Evolutionary conservation across 37 sponge, comb jelly and placozoan species (phyloP).

Genomic region (Diacarnus erythraeanus): DNA sequence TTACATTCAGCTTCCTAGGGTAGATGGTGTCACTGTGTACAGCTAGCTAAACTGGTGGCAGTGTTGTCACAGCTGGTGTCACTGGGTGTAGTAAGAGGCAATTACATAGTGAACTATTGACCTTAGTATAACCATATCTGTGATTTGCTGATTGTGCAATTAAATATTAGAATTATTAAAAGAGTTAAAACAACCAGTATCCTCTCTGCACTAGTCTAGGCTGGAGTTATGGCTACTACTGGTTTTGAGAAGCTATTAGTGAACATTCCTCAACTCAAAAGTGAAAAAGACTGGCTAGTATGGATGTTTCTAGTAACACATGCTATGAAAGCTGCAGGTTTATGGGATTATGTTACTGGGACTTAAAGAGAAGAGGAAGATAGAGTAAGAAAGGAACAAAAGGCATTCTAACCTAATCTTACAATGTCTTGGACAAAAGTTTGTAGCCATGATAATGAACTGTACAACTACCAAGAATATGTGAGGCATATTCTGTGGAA

Average conservation of each 20-base stretch:
- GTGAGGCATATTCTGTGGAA: conserved; percentile 24
- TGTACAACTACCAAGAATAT: conserved; percentile 11
- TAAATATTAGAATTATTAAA: too few species aligned
- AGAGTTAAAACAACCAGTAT: not conserved
- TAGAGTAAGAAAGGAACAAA: not conserved
- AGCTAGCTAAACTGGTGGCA: too few species aligned
- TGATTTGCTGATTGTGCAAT: too few species aligned
- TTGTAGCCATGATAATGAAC: conserved; percentile 15
- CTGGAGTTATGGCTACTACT: not conserved
- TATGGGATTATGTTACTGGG: conserved; percentile 12
- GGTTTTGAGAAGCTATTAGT: conserved; percentile 5
- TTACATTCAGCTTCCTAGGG: too few species aligned
- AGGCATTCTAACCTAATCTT: conserved; percentile 28
- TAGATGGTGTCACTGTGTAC: too few species aligned
- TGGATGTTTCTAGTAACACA: conserved; percentile 14
- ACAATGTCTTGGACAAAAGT: conserved; percentile 33
- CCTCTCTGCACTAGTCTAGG: not conserved
- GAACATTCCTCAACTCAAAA: conserved; percentile 24
- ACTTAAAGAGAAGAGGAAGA: not conserved
- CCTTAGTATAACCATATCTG: too few species aligned
- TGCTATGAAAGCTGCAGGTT: conserved; percentile 11
- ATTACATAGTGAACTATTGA: too few species aligned
- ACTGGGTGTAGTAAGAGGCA: too few species aligned
- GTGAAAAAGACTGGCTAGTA: conserved; percentile 16
- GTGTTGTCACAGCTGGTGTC: too few species aligned